Conservation (phyloP, 2,113 vertebrate genomes). For the Calonectris borealis region DNA sequence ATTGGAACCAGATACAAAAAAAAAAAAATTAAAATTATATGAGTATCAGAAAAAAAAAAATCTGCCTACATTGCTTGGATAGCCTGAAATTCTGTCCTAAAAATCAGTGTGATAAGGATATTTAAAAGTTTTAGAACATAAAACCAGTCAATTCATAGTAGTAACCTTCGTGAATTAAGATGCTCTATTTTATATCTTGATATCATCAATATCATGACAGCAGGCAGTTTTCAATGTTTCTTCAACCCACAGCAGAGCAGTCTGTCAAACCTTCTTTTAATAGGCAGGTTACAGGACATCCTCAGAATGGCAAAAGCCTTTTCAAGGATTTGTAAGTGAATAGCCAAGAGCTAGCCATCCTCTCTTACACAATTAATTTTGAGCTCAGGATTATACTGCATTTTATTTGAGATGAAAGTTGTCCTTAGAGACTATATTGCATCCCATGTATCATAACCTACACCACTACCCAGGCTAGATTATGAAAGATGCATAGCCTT, state of each 20-base stretch:
- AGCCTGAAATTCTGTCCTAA: neutral
- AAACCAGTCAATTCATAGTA: neutral
- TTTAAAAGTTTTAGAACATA: neutral
- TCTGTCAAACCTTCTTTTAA: neutral
- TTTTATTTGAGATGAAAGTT: constrained; percentile 9
- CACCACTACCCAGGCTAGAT: neutral
- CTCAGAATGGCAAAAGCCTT: neutral
- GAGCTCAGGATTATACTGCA: neutral
- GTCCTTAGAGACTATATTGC: neutral
- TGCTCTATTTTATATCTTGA: neutral
- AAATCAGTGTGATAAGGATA: neutral
- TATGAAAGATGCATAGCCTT: constrained; percentile 22
- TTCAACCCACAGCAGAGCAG: neutral
- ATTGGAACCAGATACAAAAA: neutral
- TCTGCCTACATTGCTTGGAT: neutral
- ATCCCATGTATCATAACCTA: neutral
- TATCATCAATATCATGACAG: neutral
- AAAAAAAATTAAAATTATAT: neutral
- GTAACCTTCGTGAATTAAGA: neutral
- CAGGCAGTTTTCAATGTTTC: neutral
- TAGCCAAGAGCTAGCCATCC: neutral
- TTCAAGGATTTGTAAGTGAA: neutral
- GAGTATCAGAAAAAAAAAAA: no score
- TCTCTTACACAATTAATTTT: constrained; percentile 15
- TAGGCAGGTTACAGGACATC: neutral